phyloP scores from a whole-genome alignment of 2,113 vertebrate genomes.

The Perca flavescens region DNA sequence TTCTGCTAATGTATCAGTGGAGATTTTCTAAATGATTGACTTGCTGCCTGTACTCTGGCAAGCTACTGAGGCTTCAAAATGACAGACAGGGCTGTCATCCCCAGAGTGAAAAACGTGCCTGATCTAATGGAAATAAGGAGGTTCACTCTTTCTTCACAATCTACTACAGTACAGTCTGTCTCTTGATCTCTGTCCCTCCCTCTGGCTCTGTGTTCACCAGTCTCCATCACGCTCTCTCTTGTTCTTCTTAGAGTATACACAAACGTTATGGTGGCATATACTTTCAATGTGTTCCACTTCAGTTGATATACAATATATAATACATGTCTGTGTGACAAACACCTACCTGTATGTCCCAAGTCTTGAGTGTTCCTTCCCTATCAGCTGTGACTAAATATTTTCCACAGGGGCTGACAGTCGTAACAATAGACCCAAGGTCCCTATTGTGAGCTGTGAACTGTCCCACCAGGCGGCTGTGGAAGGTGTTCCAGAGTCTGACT shows the following conservation, averaged over 20 bases:
- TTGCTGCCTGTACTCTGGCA: conserved; percentile 14
- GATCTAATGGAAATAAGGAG: conserved; percentile 43
- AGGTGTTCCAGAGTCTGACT: conserved; percentile 83
- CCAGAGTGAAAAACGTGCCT: conserved; percentile 35
- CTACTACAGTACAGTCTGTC: conserved; percentile 29
- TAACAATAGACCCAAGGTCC: conserved; percentile 76
- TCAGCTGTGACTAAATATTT: conserved; percentile 82
- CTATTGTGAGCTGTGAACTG: conserved; percentile 78
- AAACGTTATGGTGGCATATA: not conserved
- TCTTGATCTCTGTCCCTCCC: conserved; percentile 34
- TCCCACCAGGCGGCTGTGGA: conserved; percentile 73
- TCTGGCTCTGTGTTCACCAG: conserved; percentile 8
- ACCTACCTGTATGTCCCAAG: conserved; percentile 80
- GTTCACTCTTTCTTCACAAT: conserved; percentile 26
- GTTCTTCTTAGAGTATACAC: not conserved
- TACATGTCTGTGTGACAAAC: not conserved
- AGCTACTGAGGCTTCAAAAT: conserved; percentile 34
- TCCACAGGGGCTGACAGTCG: conserved; percentile 72
- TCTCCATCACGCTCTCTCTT: not conserved
- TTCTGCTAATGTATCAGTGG: conserved; percentile 31
- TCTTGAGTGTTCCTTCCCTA: conserved; percentile 78
- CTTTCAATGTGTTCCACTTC: not conserved
- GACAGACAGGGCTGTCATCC: conserved; percentile 43
- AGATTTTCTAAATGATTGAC: conserved; percentile 46
- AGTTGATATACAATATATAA: not conserved